A percentile compares a stretch with the other conserved stretches of the same genome.
Evolutionary conservation across 2,797 vertebrate species (phyloP).

Genomic region (Odontamblyopus lacepedii): DNA sequence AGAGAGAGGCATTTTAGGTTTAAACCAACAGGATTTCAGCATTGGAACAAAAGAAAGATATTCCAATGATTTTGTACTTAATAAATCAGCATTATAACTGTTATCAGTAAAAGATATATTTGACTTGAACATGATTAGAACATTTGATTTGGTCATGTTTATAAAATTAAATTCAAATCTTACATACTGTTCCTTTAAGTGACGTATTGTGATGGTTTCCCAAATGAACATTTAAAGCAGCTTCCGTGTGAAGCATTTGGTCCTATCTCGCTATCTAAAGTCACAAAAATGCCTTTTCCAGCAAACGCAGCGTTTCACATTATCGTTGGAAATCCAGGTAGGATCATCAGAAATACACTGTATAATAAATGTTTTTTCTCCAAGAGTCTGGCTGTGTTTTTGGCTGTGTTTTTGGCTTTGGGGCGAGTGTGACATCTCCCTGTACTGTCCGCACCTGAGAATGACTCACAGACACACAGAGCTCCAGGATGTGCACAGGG

Average conservation of each 20-base stretch:
- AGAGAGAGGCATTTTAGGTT: too few relatives aligned
- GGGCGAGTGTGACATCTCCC: conserved; percentile 49
- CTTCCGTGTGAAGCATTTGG: not conserved
- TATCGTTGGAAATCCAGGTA: not conserved
- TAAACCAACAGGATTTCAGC: too few relatives aligned
- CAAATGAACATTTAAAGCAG: not conserved
- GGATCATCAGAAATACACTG: not conserved
- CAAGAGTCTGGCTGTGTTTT: not conserved
- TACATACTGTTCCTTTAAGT: not conserved
- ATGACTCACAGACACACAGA: conserved; percentile 48
- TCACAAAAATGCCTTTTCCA: not conserved
- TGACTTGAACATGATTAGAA: too few relatives aligned
- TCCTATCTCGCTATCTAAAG: not conserved
- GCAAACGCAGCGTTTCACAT: not conserved
- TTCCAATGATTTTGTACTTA: too few relatives aligned
- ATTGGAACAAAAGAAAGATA: too few relatives aligned
- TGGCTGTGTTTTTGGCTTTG: not conserved
- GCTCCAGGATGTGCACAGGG: conserved; percentile 44
- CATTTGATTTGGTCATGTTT: too few relatives aligned
- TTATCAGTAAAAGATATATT: too few relatives aligned
- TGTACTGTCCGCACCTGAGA: conserved; percentile 71
- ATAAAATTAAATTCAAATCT: too few relatives aligned
- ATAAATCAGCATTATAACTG: too few relatives aligned
- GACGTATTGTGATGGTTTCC: not conserved
- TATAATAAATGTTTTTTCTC: too few relatives aligned